Evolutionary conservation across 2,113 vertebrate species (phyloP), one percentile per base, ranked within the genome.

Genomic region (Oreotrochilus melanogaster): DNA sequence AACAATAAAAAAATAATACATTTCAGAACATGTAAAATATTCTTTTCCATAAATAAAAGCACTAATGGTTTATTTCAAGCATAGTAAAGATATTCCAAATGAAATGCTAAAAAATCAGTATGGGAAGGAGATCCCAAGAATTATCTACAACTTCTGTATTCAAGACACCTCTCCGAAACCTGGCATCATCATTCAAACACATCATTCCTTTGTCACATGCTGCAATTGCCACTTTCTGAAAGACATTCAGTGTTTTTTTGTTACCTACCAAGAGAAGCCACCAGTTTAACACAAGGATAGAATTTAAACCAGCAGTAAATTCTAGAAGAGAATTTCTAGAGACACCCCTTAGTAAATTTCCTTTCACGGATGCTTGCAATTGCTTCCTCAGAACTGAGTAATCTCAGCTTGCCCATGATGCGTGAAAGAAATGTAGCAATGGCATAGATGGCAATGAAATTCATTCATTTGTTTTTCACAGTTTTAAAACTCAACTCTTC

Each of bases 401-500:
- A 91, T 65, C 86, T 81, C 48, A 85, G 27, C 11, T 75, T 93
- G 76, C 6, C 43, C 23, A 30, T 4, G 1, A 84, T 7, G 15
- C 39, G 10, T 7, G 69, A 35, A 88, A 76, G 43, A 83, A 84
- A 78, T 3, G 5, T n/a, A 18, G 28, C 39, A 39, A 39, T 39
- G 39, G 39, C 11, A 39, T 39, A 39, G 39, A 39, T 39, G 39
- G 39, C 39, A 39, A 39, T 24, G 12, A 80, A 83, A 88, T 17
- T 21, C 0, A 25, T 11, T 2, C 2, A 4, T 13, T n/a, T 61
- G 4, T 13, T 25, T 61, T 18, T 51, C 7, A 4, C 19, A 48
- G 21, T 51, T 47, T 50, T 80, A 56, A 62, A 85, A 74, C 23
- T 78, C 69, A 74, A 45, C 4, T 27, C 47, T 43, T 83, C 7